Base-by-base conservation (phyloP, 2,888 invertebrate genomes). In the Drosophila niveifrons region DNA sequence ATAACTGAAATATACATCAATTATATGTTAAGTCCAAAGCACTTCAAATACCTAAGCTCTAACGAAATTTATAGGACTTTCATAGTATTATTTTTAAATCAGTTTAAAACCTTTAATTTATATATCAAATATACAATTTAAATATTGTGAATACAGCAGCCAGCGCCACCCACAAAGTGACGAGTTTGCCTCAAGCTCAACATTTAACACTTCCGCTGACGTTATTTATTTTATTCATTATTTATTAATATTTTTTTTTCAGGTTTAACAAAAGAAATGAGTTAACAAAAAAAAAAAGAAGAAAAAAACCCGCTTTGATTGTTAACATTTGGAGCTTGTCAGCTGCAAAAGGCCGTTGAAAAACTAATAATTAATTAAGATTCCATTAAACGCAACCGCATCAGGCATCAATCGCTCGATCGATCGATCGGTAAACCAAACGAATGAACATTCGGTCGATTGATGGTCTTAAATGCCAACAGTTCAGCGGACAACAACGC, bases 301-400 rank as follows among this genome's bases (percentile, higher is more conserved):
- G 4, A 23, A 6, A 23, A 46, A 74, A 75, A 75, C 74, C 34
- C 43, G 72, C 47, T 75, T 72, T 56, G 47, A 64, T 56, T 66
- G 66, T 62, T 65, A 61, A 47, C 62, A 55, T 75, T 55, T 69
- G 55, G 39, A 75, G 57, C 55, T 71, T 56, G 58, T 44, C 72
- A 71, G 64, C 72, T 76, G 29, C 57, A 62, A 74, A 73, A 75
- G 79, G 75, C 78, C 74, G 52, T 51, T 58, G 34, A 41, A 52
- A 58, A 78, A 67, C 69, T 74, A 73, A 86, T 83, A 82, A 86
- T 82, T 83, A 85, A 88, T 83, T 83, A 83, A 79, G 82, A 62
- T 88, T 82, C 80, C 86, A 83, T 88, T 88, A 88, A 80, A 79
- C 50, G 43, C 65, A 59, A 59, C 44, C 62, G 41, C 53, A 55